phyloP scores from a whole-genome alignment of 2,888 invertebrate species.

The Neoscelio sp. region DNA sequence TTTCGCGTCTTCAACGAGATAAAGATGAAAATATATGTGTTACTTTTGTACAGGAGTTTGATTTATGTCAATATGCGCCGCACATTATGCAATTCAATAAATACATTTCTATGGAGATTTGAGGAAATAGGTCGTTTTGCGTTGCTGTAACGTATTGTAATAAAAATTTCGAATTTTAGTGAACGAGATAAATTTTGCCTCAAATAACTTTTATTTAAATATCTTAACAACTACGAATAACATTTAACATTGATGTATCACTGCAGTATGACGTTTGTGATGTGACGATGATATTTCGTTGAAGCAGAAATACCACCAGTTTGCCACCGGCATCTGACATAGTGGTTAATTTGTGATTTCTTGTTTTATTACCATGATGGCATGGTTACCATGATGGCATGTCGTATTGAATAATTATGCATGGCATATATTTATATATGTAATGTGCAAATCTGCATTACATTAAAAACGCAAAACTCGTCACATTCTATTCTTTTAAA shows the following conservation, averaged over 20 bases:
- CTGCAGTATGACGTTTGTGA: conserved; percentile 27
- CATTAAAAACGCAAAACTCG: neutral
- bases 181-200: conserved; percentile 1
- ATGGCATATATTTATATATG: conserved; percentile 3
- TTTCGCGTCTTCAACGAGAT: conserved; percentile 46
- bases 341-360: conserved; percentile 52
- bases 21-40: conserved; percentile 58
- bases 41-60: conserved; percentile 41
- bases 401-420: conserved; percentile 22
- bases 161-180: conserved; percentile 4
- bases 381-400: conserved; percentile 27
- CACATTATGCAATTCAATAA: conserved; percentile 57
- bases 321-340: conserved; percentile 36
- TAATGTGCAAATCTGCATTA: neutral
- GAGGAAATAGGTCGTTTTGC: conserved; percentile 4
- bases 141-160: conserved; percentile 17
- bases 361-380: conserved; percentile 42
- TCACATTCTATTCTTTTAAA: too few relatives aligned
- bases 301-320: conserved; percentile 37
- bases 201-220: too few relatives aligned
- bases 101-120: conserved; percentile 50
- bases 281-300: conserved; percentile 43
- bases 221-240: too few relatives aligned
- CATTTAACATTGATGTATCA: conserved; percentile 18
- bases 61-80: conserved; percentile 50